Base-by-base conservation (phyloP, 2,797 vertebrate genomes). In the Hippopotamyrus pictus region DNA sequence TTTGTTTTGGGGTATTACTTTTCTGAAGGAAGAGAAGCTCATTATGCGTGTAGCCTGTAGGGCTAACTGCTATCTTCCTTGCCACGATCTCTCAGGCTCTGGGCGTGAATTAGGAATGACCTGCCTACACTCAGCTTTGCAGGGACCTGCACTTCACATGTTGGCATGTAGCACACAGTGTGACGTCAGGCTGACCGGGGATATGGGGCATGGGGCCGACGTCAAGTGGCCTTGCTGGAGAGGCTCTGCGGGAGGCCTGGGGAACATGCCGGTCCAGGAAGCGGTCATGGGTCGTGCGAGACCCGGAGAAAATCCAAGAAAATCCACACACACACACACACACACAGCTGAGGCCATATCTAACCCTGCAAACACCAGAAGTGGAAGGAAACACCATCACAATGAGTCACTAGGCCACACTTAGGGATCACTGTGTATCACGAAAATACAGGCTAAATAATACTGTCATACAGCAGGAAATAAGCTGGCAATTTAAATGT, bases 31-130 rank as follows among this genome's bases (percentile, higher is more conserved):
- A 37, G 25, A 54, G 14, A 82, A 19, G 57, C 86, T 89, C 88
- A 92, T 87, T 90, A 88, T 90, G 91, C n/a, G 91, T 89, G 90
- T 88, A 88, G 87, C 83, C 65, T 86, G 90, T 90, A 92, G 90
- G 89, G 50, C 50, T 12, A 50, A 93, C 91, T 91, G 89, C 73
- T 53, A 93, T 93, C 93, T 93, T 90, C 90, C 89, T 92, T 79
- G 89, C 22, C 88, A 69, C 88, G 89, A 91, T 91, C 85, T 89
- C 54, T 88, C 83, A 79, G 85, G 91, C 92, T 92, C 86, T 2
- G 86, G 91, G 90, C 86, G 54, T 90, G 90, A 92, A 93, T 93
- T 93, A 90, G 90, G 90, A 90, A 89, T 87, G 73, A 89, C 90
- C 90, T 92, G 90, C 88, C 53, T 69, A 89, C 89, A 89, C 88